Conservation (phyloP, 2,113 vertebrate species). For the Pongo pygmaeus region DNA sequence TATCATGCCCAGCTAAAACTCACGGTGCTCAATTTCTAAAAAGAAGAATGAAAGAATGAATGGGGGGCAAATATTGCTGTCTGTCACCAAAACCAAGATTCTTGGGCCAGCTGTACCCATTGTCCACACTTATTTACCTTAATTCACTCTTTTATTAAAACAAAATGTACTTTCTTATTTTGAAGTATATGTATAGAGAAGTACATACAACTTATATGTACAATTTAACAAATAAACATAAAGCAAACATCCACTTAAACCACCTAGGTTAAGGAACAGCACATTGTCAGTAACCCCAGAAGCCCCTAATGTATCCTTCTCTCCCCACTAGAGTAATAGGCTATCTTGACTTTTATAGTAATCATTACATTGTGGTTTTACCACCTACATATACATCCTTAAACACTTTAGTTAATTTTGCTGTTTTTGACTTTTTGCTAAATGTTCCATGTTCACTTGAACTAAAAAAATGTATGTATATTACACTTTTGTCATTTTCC, state of each 20-base stretch:
- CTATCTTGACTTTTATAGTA: not conserved
- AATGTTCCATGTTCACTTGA: not conserved
- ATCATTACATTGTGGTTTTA: constrained; percentile 41
- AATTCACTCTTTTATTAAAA: not conserved
- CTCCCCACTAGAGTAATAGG: not conserved
- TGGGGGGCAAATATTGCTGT: not conserved
- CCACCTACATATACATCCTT: not conserved
- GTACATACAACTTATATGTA: not conserved
- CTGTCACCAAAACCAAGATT: not conserved
- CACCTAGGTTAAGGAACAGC: not conserved
- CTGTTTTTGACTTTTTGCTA: not conserved
- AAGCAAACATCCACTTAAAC: not conserved
- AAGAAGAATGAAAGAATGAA: not conserved
- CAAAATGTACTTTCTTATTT: not conserved
- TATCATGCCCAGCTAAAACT: not conserved
- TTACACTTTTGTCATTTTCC: not conserved
- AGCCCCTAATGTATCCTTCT: not conserved
- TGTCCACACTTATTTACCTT: not conserved
- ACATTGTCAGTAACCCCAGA: not conserved
- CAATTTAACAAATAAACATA: not conserved
- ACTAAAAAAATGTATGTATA: not conserved
- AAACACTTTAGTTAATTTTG: not conserved
- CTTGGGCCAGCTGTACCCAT: not conserved
- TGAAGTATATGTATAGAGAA: not conserved
- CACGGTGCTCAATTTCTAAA: not conserved